Evolutionary conservation across 2,113 vertebrate species (phyloP).

Genomic region (Ginglymostoma cirratum): DNA sequence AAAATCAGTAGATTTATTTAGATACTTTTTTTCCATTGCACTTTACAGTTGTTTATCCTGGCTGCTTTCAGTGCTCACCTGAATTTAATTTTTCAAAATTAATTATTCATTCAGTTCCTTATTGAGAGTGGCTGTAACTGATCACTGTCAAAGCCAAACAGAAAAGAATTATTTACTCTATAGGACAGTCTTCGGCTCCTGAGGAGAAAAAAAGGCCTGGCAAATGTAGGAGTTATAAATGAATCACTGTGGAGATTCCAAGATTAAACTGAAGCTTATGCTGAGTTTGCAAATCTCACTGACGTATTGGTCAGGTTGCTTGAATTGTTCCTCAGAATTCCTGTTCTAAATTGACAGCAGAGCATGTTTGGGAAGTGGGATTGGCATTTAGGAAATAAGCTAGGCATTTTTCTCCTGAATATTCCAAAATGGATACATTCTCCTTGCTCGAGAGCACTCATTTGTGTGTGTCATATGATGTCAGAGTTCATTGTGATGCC

Average conservation of each 20-base stretch:
- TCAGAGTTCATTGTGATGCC: background rate
- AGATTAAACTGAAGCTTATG: background rate
- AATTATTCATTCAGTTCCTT: background rate
- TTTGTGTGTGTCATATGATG: background rate
- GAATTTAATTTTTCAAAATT: background rate
- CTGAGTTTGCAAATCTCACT: background rate
- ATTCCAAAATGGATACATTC: background rate
- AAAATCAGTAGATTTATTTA: background rate
- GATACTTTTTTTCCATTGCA: background rate
- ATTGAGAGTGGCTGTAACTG: background rate
- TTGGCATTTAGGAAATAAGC: background rate
- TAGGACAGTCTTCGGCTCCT: background rate
- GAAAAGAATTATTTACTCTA: background rate
- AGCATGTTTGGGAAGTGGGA: no score
- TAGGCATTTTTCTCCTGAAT: background rate
- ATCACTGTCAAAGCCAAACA: background rate
- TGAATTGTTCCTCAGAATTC: background rate
- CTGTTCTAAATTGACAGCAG: background rate
- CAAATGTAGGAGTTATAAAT: background rate
- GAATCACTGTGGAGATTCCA: background rate
- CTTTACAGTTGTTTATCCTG: background rate
- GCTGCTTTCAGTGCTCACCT: background rate
- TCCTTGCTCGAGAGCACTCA: background rate
- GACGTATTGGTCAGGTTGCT: background rate
- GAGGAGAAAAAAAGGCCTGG: background rate